Percentiles rank a stretch among this genome's conserved stretches.
phyloP scores from a whole-genome alignment of 2,113 vertebrate species.

The Aphelocoma coerulescens region DNA sequence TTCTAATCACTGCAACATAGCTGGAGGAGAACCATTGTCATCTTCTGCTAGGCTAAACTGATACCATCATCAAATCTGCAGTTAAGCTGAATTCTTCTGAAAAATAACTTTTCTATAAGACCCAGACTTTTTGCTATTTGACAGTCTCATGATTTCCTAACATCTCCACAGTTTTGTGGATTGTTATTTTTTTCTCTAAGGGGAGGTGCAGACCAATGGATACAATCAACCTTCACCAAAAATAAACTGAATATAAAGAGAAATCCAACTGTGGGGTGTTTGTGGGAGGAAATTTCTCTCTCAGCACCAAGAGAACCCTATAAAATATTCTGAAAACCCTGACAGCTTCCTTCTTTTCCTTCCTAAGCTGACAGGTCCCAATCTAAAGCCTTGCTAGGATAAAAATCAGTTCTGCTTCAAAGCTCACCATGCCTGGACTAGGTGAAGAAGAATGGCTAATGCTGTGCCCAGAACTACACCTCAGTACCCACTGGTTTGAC shows the following conservation, averaged over 20 bases:
- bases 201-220: not conserved
- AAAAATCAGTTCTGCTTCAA: not conserved
- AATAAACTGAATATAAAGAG: not conserved
- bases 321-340: not conserved
- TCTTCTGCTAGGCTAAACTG: not conserved
- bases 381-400: not conserved
- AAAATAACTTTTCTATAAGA: not conserved
- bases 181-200: not conserved
- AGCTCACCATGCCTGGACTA: not conserved
- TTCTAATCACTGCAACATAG: not conserved
- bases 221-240: not conserved
- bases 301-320: not conserved
- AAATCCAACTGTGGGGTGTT: not conserved
- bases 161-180: not conserved
- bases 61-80: not conserved
- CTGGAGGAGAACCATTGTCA: not conserved
- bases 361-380: not conserved
- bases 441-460: not conserved
- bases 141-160: not conserved
- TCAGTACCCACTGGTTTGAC: not conserved
- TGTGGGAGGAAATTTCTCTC: not conserved
- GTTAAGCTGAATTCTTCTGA: not conserved
- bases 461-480: not conserved
- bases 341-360: not conserved
- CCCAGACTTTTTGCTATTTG: not conserved